These are phyloP conservation scores for Dicentrarchus labrax DNA, from an alignment of 2,113 vertebrate genomes.

Conservation along the genomic window DNA sequence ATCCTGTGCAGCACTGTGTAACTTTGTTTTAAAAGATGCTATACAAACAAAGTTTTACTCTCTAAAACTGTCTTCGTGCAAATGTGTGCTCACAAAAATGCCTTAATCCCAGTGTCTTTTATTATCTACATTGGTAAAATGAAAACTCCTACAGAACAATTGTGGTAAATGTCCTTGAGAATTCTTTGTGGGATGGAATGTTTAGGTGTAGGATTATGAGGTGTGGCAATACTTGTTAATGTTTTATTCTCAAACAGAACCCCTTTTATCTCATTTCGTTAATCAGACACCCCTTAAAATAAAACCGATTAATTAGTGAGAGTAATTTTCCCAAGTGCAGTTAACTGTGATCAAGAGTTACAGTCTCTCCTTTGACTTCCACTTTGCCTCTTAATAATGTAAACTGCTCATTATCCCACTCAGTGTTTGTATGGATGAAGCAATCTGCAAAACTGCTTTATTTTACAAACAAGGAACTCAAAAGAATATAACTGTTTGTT, in stretches of 20 bases:
- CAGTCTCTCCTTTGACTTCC: slow-evolving; percentile 1
- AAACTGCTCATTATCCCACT: slow-evolving; percentile 5
- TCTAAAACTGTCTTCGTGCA: background rate
- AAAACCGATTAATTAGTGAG: slow-evolving; percentile 6
- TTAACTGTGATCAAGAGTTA: slow-evolving; percentile 22
- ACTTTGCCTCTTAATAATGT: background rate
- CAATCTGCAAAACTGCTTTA: background rate
- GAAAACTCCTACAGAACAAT: background rate
- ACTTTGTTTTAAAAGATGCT: too few relatives aligned
- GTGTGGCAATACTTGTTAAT: background rate
- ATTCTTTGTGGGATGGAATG: background rate
- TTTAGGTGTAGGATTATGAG: background rate
- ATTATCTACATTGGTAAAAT: background rate
- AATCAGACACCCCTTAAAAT: slow-evolving; percentile 20
- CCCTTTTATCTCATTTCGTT: slow-evolving; percentile 5
- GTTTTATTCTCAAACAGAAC: slow-evolving; percentile 12
- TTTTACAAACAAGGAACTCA: background rate
- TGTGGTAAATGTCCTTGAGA: background rate
- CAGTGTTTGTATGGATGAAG: background rate
- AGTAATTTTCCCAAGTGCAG: slow-evolving; percentile 8
- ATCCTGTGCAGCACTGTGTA: too few relatives aligned
- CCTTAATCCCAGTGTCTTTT: background rate
- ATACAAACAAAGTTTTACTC: too few relatives aligned
- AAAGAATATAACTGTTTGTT: background rate
- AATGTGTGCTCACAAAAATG: background rate